A percentile compares a stretch with the other conserved stretches of the same genome.
Evolutionary conservation across 2,797 vertebrate genomes (phyloP).

Genomic region (Pseudocheirus occidentalis): DNA sequence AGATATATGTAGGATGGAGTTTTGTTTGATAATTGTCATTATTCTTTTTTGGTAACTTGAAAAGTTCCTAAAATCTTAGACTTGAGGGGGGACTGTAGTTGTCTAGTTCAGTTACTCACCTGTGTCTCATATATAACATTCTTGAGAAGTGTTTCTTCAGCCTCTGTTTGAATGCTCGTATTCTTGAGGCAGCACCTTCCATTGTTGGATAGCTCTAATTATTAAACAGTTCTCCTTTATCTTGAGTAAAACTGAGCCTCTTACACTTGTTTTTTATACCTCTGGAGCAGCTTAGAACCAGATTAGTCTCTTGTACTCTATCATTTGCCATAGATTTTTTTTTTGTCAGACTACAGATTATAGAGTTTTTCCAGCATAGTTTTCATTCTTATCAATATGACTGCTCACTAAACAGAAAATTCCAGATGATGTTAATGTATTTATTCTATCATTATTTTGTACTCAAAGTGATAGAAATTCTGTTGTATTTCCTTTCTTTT

Average conservation of each 20-base stretch:
- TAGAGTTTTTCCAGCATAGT: neutral
- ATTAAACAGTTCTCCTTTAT: neutral
- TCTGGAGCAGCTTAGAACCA: neutral
- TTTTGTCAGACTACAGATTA: neutral
- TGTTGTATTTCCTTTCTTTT: neutral
- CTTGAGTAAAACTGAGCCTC: neutral
- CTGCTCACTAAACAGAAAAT: neutral
- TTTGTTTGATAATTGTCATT: neutral
- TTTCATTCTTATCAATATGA: neutral
- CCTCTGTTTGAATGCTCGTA: neutral
- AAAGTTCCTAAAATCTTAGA: neutral
- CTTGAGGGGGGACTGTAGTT: neutral
- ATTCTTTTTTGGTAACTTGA: neutral
- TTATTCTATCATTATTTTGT: neutral
- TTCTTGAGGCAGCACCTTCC: neutral
- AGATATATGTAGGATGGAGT: neutral
- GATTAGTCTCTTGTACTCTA: neutral
- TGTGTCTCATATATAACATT: neutral
- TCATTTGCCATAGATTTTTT: neutral
- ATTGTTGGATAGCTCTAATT: neutral
- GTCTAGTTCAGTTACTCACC: neutral
- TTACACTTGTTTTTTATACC: neutral
- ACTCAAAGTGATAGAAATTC: conserved; percentile 3
- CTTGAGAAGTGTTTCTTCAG: neutral
- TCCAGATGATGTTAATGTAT: neutral